Evolutionary conservation across 2,113 vertebrate species (phyloP).

Genomic region (Carollia perspicillata): DNA sequence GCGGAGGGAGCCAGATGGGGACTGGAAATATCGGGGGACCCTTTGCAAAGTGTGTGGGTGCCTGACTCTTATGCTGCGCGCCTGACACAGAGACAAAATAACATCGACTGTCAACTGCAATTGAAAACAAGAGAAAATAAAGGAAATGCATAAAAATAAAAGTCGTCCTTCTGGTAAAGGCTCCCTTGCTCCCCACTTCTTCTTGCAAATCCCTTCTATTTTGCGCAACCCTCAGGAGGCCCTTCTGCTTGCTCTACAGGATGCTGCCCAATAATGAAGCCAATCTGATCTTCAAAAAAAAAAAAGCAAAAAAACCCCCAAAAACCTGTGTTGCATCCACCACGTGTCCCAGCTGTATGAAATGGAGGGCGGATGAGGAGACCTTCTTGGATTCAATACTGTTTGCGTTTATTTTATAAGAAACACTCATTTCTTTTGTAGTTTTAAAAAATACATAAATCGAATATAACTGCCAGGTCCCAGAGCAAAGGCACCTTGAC

Average conservation of each 20-base stretch:
- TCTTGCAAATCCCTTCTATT: neutral
- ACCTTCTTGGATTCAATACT: neutral
- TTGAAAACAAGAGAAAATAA: neutral
- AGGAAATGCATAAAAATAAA: neutral
- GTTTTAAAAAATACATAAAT: neutral
- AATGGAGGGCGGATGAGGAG: neutral
- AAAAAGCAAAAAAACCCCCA: too few relatives aligned
- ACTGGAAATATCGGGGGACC: neutral
- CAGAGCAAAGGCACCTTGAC: neutral
- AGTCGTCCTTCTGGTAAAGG: neutral
- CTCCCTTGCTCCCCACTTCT: neutral
- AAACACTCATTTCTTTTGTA: neutral
- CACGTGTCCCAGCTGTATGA: accelerated
- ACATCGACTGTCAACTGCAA: too few relatives aligned
- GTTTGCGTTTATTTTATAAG: neutral
- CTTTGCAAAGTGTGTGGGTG: neutral
- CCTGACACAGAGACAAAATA: neutral
- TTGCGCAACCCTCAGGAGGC: neutral
- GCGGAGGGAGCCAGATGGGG: neutral
- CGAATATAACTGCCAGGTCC: neutral
- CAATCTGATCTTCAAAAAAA: neutral
- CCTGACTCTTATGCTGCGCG: too few relatives aligned
- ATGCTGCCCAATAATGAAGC: neutral
- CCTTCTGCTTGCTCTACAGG: neutral
- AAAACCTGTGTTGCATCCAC: accelerated